Base-by-base conservation (phyloP, 2,888 invertebrate genomes). In the Drepanosiphum platanoidis region DNA sequence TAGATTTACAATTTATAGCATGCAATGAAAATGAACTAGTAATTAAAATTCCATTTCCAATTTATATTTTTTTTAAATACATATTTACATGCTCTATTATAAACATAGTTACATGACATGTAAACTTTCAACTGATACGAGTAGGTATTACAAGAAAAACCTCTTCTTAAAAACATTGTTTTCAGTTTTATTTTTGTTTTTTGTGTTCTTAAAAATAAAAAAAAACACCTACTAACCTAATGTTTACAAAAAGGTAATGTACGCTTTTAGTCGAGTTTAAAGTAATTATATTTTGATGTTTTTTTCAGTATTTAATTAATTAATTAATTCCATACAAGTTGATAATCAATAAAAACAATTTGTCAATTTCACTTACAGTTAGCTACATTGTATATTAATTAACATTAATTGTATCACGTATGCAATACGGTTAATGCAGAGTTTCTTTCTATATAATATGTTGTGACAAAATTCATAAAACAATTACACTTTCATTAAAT, bases 1-100 rank as follows among this genome's bases (percentile, higher is more conserved):
- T 71, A 71, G 30, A 58, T 27, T 70, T n/a, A 81, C n/a, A 32
- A 30, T 9, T 81, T 71, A 58, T 42, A 13, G 78, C n/a, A 70
- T 80, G 75, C 27, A 27, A 68, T 11, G 2, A 68, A 61, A 7
- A 64, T 68, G 1, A 0, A 13, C 13, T 4, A 27, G 22, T 70
- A 52, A 34, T 72, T 81, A 27, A 1, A 80, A 58, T 58, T 1
- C 30, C n/a, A 32, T 30, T 52, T 39, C 39, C 39, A 18, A 27
- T 52, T 58, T 4, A 58, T 82, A 30, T 72, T 39, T 72, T 7
- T 82, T 61, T 52, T 9, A 52, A 22, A 32, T n/a, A 58, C 22
- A 81, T 71, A 8, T 81, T 61, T 58, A 52, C 52, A 68, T 52
- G 52, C 13, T 13, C 8, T n/a, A 5, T 15, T 71, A 52, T 70